Evolutionary conservation across 2,797 vertebrate species (phyloP).

Genomic region (Echeneis naucrates): DNA sequence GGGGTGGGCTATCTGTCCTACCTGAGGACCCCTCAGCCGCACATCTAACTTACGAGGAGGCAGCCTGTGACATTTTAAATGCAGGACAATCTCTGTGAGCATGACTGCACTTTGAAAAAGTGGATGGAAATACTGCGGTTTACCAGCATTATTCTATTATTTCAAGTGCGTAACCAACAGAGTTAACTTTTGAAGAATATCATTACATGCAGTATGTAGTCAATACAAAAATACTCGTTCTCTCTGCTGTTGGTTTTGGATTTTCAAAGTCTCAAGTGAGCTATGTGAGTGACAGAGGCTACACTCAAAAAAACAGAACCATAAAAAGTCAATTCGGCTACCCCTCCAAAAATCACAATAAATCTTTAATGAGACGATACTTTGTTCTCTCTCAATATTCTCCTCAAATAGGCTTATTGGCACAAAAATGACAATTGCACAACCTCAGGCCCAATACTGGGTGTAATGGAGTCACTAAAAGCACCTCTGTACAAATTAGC

Average conservation of each 20-base stretch:
- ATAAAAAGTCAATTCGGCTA: slow-evolving; percentile 43
- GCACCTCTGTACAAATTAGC: slow-evolving; percentile 13
- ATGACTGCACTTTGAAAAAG: slow-evolving; percentile 40
- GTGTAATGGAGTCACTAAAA: slow-evolving; percentile 14
- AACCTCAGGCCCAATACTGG: slow-evolving; percentile 16
- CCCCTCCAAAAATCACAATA: slow-evolving; percentile 58
- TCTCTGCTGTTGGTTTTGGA: slow-evolving; percentile 31
- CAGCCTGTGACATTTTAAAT: slow-evolving; percentile 49
- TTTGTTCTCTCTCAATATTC: slow-evolving; percentile 25
- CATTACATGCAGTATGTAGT: slow-evolving; percentile 10
- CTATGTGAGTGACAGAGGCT: slow-evolving; percentile 14
- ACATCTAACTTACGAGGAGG: slow-evolving; percentile 32
- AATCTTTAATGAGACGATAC: slow-evolving; percentile 57
- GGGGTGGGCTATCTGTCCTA: slow-evolving; percentile 5
- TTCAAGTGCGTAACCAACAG: slow-evolving; percentile 23
- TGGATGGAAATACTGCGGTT: slow-evolving; percentile 30
- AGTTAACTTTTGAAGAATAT: slow-evolving; percentile 15
- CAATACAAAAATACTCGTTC: slow-evolving; percentile 16
- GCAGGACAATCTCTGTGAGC: slow-evolving; percentile 45
- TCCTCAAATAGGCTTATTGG: slow-evolving; percentile 27
- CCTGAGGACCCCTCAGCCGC: slow-evolving; percentile 51
- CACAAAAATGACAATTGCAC: slow-evolving; percentile 27
- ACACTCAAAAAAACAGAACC: slow-evolving; percentile 23
- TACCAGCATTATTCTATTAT: slow-evolving; percentile 37
- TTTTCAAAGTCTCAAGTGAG: slow-evolving; percentile 5